phyloP scores from a whole-genome alignment of 2,797 vertebrate genomes.

The Fratercula arctica region DNA sequence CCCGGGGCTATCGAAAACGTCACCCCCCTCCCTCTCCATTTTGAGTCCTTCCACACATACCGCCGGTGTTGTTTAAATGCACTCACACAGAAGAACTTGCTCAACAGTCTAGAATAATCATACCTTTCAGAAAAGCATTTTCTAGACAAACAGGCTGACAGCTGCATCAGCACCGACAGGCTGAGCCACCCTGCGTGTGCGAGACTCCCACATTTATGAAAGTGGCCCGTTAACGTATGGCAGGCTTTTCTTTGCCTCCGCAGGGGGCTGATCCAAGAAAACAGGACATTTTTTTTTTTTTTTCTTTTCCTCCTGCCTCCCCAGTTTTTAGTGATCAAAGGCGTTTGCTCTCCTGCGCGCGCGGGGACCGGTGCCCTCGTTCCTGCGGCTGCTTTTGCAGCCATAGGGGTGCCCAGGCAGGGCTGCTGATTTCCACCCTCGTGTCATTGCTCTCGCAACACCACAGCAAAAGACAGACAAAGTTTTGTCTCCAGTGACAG shows the following conservation, averaged over 20 bases:
- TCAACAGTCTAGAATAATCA: conserved; percentile 67
- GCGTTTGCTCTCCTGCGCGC: background rate
- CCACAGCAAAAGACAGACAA: conserved; percentile 13
- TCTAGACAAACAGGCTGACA: conserved; percentile 44
- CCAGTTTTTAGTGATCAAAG: background rate
- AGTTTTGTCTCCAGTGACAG: conserved; percentile 36
- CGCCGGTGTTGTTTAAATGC: background rate
- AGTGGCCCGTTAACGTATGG: conserved; percentile 15
- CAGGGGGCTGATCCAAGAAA: conserved; percentile 15
- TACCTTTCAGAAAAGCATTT: conserved; percentile 51
- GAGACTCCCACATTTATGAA: background rate
- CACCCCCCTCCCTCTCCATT: background rate
- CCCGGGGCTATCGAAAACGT: background rate
- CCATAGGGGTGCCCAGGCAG: background rate
- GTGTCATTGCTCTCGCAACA: background rate
- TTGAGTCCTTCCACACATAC: background rate
- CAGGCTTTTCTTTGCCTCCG: conserved; percentile 15
- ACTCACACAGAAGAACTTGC: conserved; percentile 43
- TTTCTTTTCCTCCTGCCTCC: background rate
- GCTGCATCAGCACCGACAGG: conserved; percentile 4
- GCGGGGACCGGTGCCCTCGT: background rate
- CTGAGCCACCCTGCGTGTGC: background rate
- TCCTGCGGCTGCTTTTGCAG: background rate
- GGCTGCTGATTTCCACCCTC: background rate
- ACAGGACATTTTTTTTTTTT: background rate